A percentile compares a stretch with the other conserved stretches of the same genome.
phyloP scores from a whole-genome alignment of 1,140 invertebrate species.

The Parasteatoda tepidariorum region DNA sequence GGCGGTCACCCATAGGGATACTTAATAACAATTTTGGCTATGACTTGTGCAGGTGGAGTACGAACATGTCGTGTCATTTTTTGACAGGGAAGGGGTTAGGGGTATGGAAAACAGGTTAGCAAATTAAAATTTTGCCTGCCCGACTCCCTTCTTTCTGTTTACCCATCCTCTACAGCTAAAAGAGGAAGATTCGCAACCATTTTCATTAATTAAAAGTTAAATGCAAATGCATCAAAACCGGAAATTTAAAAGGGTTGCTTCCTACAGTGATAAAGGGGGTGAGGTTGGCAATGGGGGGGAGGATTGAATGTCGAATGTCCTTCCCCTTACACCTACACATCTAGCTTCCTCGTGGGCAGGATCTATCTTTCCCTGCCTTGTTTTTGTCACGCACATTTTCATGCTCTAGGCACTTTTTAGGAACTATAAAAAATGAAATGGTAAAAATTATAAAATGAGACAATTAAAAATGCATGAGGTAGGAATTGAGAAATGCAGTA shows the following conservation, averaged over 20 bases:
- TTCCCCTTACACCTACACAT: neutral
- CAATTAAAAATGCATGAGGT: neutral
- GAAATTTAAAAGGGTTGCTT: constrained; percentile 59
- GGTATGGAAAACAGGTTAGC: constrained; percentile 21
- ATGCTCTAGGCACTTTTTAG: neutral
- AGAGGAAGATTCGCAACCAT: constrained; percentile 33
- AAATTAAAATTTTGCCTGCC: constrained; percentile 55
- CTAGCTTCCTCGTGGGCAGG: neutral
- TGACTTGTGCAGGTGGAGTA: constrained; percentile 10
- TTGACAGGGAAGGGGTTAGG: constrained; percentile 13
- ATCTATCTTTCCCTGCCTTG: neutral
- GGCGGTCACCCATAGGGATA: constrained; percentile 31
- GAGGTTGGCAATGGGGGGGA: neutral
- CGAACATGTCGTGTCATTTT: constrained; percentile 17
- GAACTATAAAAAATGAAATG: no score
- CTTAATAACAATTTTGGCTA: constrained; percentile 53
- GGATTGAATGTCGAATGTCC: neutral
- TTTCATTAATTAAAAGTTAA: constrained; percentile 61
- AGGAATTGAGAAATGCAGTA: neutral
- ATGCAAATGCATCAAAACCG: constrained; percentile 58
- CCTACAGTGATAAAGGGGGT: constrained; percentile 34
- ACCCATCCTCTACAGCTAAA: neutral
- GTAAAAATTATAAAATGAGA: neutral
- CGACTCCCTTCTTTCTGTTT: neutral
- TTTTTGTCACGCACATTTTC: constrained; percentile 47